Evolutionary conservation across 2,888 invertebrate species (phyloP), one percentile per base, ranked within the genome.

Genomic region (Cyclophora punctaria): DNA sequence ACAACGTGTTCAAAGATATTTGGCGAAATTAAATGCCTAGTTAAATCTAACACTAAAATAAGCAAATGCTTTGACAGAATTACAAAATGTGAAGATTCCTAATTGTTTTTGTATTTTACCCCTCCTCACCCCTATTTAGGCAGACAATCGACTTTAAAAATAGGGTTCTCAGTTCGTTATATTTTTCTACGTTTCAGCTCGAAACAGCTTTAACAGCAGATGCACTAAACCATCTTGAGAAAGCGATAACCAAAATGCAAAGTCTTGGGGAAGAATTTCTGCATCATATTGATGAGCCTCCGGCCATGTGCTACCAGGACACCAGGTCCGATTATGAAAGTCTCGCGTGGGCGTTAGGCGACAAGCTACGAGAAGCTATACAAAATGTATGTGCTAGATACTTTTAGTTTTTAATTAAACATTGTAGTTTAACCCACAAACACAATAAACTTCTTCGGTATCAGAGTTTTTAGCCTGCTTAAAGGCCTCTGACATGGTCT

Each of bases 301-400:
- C 91, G 44, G 80, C 94, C n/a, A 77, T 93, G 34, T 91, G 92
- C 62, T 91, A 91, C 62, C 91, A 93, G 89, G 91, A 90, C 71
- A 79, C 86, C 56, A 93, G 92, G 75, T 75, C 86, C 49, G 73
- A 78, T 2, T 84, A 83, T 49, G 66, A 71, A 48, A 64, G 65
- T 2, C 52, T 56, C 3, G 72, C 77, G 0, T 87, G 86, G 85
- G 55, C 66, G 4, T 55, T 71, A 40, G 86, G 86, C 43, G 52
- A 62, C 6, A 62, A 64, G 34, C 56, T 86, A 41, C 62, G 72
- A 41, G 64, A 75, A 40, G 68, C 75, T 35, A 56, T 84, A 44
- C 52, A 69, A 35, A 62, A 63, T 63, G 83, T 82, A 68, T 48
- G 34, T 37, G 5, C 5, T 37, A 37, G 1, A 20, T 20, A 20